Base-by-base conservation (phyloP, 2,888 invertebrate genomes). In the Cephus pulcher region DNA sequence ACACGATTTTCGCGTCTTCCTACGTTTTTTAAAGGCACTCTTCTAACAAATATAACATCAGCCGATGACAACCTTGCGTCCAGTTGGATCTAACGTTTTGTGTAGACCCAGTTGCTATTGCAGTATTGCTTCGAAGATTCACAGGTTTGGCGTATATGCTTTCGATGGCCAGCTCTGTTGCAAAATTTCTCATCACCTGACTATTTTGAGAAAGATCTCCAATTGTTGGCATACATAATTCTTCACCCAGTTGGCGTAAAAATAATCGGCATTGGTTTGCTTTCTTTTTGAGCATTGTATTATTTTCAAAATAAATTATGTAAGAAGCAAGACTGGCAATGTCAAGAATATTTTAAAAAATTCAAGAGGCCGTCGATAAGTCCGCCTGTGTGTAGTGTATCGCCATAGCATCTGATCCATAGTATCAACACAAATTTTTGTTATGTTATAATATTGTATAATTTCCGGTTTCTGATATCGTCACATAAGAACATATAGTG, bases 221-320 rank as follows among this genome's bases (percentile, higher is more conserved):
- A 56, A 68, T 75, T 56, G 69, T 75, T n/a, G 75, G 23, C 40
- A 68, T 68, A 68, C 15, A 69, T 33, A 75, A 75, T 70, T 70
- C 70, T 70, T 70, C 30, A 70, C 30, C 70, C 33, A 70, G 70
- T 1, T 35, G 56, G 34, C 80, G 80, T 32, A 80, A 71, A 34
- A 78, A 79, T 32, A 80, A 1, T 30, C 82, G 74, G 0, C 86
- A 77, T 34, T 82, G n/a, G 75, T 83, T 80, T 12, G 81, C 81
- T 75, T 77, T 82, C 74, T 79, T 83, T 4, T 15, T n/a, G 6
- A 83, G 6, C 82, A 82, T 83, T 69, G 76, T 80, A 83, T 83
- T 83, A 77, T 83, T 83, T 76, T 81, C 81, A 79, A 79, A 79
- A 79, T 84, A 82, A 79, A 84, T 80, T 0, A 80, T 40, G 15